Base-by-base conservation (phyloP, 2,797 vertebrate genomes). In the Cottoperca gobio region DNA sequence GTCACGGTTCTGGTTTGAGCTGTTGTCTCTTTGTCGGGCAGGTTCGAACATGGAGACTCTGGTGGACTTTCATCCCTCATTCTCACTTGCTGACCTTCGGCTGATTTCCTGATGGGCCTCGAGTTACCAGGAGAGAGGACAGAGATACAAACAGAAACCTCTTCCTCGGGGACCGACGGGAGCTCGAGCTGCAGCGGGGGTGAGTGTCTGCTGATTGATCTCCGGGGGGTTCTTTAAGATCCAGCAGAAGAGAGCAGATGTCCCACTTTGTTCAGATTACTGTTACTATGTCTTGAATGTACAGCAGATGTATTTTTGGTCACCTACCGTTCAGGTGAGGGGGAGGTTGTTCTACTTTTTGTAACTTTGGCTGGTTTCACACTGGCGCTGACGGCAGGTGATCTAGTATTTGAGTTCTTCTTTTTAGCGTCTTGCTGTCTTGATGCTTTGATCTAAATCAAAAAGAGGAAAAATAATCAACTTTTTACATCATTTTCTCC, bases 241-340 rank as follows among this genome's bases (percentile, higher is more conserved):
- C 24, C n/a, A 73, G 54, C 0, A 73, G 31, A 66, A 33, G 39
- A 67, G 37, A 68, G 63, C 12, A 40, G 17, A 57, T 39, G 64
- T 66, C 26, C 37, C 40, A 49, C 28, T 79, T 69, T 78, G 31
- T 31, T 31, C 31, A 31, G 31, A 31, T 33, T 33, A 33, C 31
- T 33, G 31, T 33, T 1, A 17, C 4, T 16, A 0, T 31, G 28
- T 50, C 11, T 3, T 31, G 19, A 33, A 69, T 28, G 21, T 4
- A 54, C 26, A 26, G 13, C 2, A 3, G 12, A n/a, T 37, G 21
- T 26, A 26, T 17, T n/a, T 57, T 49, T 31, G 1, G n/a, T 35
- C n/a, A 76, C 89, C 17, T 93, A 98, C 97, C 95, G 93, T 52
- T 95, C 92, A 79, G 93, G 87, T 72, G 94, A 93, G 35, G 94